Conservation (phyloP, 2,797 vertebrate genomes). For the Centropyge bicolor region DNA sequence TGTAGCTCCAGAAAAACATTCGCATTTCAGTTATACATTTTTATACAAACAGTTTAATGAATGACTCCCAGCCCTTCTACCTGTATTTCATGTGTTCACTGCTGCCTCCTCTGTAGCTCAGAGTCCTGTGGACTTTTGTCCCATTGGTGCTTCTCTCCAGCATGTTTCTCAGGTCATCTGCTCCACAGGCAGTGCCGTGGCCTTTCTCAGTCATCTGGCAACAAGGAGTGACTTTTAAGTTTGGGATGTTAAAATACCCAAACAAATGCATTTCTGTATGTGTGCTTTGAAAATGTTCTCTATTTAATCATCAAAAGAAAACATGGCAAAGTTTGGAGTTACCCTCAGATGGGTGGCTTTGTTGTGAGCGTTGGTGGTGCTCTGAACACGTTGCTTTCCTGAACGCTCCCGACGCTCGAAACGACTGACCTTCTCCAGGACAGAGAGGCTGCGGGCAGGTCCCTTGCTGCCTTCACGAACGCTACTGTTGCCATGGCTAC, state of each 20-base stretch:
- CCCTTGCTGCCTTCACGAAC: constrained; percentile 61
- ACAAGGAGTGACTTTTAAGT: neutral
- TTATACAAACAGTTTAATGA: neutral
- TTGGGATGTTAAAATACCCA: neutral
- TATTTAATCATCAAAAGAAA: neutral
- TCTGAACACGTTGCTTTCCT: constrained; percentile 79
- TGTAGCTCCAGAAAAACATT: neutral
- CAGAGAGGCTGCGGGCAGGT: constrained; percentile 84
- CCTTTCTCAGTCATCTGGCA: constrained; percentile 35
- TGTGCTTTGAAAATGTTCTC: neutral
- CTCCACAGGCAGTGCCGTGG: constrained; percentile 68
- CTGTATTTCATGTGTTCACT: constrained; percentile 67
- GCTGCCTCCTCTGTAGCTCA: constrained; percentile 77
- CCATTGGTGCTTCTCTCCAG: constrained; percentile 72
- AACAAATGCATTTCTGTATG: neutral
- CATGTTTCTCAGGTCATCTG: constrained; percentile 82
- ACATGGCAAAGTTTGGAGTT: constrained; percentile 8
- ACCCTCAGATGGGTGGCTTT: constrained; percentile 62
- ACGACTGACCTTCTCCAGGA: constrained; percentile 92
- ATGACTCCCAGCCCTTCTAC: constrained; percentile 24
- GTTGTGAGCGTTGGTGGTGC: constrained; percentile 54
- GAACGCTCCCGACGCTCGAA: constrained; percentile 91
- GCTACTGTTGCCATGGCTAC: constrained; percentile 62
- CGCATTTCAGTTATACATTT: neutral
- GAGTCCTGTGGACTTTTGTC: constrained; percentile 71